phyloP scores from a whole-genome alignment of 1,140 invertebrate species.

The Aphelenchoides fujianensis region DNA sequence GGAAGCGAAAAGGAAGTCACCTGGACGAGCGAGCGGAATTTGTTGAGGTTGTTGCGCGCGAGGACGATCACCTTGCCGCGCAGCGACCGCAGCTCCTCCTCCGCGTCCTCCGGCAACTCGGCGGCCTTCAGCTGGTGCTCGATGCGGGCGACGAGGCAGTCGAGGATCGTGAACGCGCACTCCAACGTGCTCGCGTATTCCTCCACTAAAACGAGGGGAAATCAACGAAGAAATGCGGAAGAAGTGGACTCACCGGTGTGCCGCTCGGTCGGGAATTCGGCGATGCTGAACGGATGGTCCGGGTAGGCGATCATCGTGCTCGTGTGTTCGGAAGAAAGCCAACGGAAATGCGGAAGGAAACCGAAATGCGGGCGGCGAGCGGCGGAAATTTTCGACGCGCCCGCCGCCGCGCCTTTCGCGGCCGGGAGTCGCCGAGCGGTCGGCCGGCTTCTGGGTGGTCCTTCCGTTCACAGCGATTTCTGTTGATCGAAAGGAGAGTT shows the following conservation, averaged over 20 bases:
- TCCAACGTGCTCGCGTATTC: neutral
- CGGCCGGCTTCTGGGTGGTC: too few species aligned
- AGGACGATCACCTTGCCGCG: slow-evolving; percentile 1
- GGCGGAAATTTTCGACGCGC: neutral
- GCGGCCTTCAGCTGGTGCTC: neutral
- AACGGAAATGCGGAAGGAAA: too few species aligned
- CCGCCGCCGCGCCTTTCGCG: neutral
- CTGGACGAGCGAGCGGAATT: neutral
- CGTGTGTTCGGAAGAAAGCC: too few species aligned
- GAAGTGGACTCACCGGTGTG: neutral
- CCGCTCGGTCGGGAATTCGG: neutral
- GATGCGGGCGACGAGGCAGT: neutral
- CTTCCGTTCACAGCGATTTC: too few species aligned
- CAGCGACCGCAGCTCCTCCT: neutral
- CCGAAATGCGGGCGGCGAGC: neutral
- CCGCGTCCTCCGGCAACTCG: neutral
- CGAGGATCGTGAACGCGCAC: neutral
- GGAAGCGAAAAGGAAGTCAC: neutral
- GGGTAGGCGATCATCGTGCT: too few species aligned
- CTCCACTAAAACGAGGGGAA: neutral
- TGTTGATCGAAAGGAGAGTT: too few species aligned
- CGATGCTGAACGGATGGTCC: neutral
- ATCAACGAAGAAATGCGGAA: neutral
- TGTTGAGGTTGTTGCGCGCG: neutral
- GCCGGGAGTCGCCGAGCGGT: too few species aligned